Percentiles rank a stretch among this genome's conserved stretches.
Conservation (phyloP, 2,888 invertebrate genomes). For the Sclerodermus sp. region DNA sequence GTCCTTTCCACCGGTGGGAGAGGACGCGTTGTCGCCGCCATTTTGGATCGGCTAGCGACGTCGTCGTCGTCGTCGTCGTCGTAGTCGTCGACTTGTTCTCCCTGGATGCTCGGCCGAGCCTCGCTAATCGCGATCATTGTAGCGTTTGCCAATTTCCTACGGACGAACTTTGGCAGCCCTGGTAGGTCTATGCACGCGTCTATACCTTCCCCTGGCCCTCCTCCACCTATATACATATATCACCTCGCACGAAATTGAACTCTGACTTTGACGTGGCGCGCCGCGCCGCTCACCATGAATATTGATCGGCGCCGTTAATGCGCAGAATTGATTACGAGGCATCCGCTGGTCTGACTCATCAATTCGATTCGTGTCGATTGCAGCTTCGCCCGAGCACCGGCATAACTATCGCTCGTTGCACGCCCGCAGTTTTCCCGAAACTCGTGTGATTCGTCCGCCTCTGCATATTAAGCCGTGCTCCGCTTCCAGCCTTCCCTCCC, state of each 20-base stretch:
- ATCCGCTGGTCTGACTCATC: constrained; percentile 33
- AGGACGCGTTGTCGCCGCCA: too few relatives aligned
- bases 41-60: too few relatives aligned
- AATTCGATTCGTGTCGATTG: constrained; percentile 39
- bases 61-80: constrained; percentile 18
- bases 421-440: too few relatives aligned
- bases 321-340: constrained; percentile 44
- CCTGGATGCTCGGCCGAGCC: too few relatives aligned
- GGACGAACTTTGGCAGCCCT: constrained; percentile 33
- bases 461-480: too few relatives aligned
- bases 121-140: constrained; percentile 16
- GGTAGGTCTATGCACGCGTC: too few relatives aligned
- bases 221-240: constrained; percentile 35
- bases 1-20: too few relatives aligned
- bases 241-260: constrained; percentile 48
- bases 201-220: too few relatives aligned
- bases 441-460: too few relatives aligned
- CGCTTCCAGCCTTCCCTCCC: too few relatives aligned
- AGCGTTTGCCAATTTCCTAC: constrained; percentile 37
- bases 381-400: constrained; percentile 9
- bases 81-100: constrained; percentile 23
- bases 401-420: too few relatives aligned
- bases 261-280: constrained; percentile 46
- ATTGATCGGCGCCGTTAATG: constrained; percentile 43
- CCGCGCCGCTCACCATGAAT: constrained; percentile 41